Percentiles rank a stretch among this genome's conserved stretches.
These are phyloP conservation scores for Oryzias sinensis DNA, from an alignment of 2,797 vertebrate species.

Conservation along the genomic window DNA sequence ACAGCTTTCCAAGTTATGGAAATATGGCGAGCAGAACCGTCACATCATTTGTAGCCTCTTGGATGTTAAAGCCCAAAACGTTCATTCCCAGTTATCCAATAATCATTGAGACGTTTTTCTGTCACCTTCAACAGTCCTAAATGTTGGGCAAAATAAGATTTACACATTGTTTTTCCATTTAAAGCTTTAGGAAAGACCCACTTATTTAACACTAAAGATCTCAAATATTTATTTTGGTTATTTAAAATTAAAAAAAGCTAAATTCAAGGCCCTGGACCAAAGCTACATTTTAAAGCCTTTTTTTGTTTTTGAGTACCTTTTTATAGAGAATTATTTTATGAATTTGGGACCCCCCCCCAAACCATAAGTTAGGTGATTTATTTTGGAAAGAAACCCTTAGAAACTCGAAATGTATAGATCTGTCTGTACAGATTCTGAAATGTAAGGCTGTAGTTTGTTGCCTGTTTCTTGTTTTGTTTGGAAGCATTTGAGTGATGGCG, in stretches of 20 bases:
- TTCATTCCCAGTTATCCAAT: slow-evolving; percentile 36
- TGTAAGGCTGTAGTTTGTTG: slow-evolving; percentile 46
- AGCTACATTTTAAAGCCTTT: slow-evolving; percentile 32
- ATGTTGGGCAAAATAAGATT: not conserved
- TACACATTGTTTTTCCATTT: not conserved
- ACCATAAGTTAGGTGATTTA: slow-evolving; percentile 12
- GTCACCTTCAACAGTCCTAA: slow-evolving; percentile 2
- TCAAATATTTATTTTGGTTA: not conserved
- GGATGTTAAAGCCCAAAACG: too few species aligned
- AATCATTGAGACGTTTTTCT: slow-evolving; percentile 4
- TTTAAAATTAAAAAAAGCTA: not conserved
- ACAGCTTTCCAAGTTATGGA: too few species aligned
- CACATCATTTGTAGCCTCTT: slow-evolving; percentile 41
- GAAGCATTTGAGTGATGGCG: slow-evolving; percentile 60
- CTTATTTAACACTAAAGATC: slow-evolving; percentile 2
- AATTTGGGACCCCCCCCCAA: slow-evolving; percentile 24
- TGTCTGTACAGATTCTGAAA: slow-evolving; percentile 50
- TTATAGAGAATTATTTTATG: slow-evolving; percentile 65
- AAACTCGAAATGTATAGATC: slow-evolving; percentile 29
- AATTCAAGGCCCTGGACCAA: slow-evolving; percentile 10
- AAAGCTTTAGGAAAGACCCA: not conserved
- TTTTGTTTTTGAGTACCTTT: slow-evolving; percentile 50
- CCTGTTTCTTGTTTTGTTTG: slow-evolving; percentile 3
- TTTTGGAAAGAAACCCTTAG: slow-evolving; percentile 69
- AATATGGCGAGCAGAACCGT: slow-evolving; percentile 17